Conservation (phyloP, 2,888 invertebrate species). For the Lapara coniferarum region DNA sequence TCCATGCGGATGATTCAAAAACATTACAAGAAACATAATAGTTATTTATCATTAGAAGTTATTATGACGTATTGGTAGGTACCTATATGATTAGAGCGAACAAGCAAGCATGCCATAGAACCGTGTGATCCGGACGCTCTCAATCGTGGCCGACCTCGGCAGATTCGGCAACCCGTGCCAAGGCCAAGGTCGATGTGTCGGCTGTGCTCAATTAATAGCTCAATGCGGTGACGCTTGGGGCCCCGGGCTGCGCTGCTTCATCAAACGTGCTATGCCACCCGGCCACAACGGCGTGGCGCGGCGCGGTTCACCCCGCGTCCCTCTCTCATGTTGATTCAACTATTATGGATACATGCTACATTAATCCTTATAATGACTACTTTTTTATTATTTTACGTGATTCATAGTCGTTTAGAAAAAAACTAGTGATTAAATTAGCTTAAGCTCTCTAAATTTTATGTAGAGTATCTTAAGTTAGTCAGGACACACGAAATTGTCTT, state of each 20-base stretch:
- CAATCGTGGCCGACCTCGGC: conserved; percentile 75
- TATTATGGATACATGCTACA: not conserved
- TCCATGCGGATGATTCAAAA: not conserved
- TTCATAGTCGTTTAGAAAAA: too few relatives aligned
- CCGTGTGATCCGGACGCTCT: conserved; percentile 80
- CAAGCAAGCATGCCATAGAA: conserved; percentile 53
- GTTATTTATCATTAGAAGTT: not conserved
- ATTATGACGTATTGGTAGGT: conserved; percentile 30
- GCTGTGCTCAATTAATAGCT: conserved; percentile 72
- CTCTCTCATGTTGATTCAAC: not conserved
- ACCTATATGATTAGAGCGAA: conserved; percentile 31
- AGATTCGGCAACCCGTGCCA: conserved; percentile 79
- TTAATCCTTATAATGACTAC: not conserved
- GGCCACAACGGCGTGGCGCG: not conserved
- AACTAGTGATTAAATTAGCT: not conserved
- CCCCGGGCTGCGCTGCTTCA: conserved; percentile 40
- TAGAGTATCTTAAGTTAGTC: not conserved
- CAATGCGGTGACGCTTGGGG: conserved; percentile 53
- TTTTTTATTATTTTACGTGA: not conserved
- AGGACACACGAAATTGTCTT: not conserved
- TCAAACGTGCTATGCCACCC: not conserved
- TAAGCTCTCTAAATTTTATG: not conserved
- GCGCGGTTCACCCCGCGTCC: not conserved
- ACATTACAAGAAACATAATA: not conserved
- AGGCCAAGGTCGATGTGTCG: conserved; percentile 77